Conservation (phyloP, 2,888 invertebrate genomes). For the Germaria angustata region DNA sequence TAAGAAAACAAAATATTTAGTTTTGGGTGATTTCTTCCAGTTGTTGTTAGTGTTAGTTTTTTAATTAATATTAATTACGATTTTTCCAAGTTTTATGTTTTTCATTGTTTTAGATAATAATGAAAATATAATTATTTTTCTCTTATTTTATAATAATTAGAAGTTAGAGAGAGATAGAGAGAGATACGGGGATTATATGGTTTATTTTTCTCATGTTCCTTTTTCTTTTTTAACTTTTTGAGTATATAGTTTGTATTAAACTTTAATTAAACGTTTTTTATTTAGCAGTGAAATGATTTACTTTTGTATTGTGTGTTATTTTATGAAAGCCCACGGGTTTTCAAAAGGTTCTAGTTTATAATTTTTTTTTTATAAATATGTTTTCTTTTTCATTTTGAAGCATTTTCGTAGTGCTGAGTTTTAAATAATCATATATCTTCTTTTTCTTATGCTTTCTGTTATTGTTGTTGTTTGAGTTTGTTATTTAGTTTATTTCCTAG, state of each 20-base stretch:
- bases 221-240: slow-evolving; percentile 42
- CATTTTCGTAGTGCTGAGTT: slow-evolving; percentile 63
- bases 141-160: slow-evolving; percentile 51
- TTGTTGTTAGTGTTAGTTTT: slow-evolving; percentile 49
- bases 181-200: slow-evolving; percentile 60
- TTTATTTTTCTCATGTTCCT: slow-evolving; percentile 32
- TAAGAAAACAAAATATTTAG: slow-evolving; percentile 7
- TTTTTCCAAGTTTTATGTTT: slow-evolving; percentile 24
- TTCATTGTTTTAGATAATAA: slow-evolving; percentile 46
- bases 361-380: slow-evolving; percentile 22
- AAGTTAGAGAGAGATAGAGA: slow-evolving; percentile 58
- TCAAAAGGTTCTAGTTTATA: slow-evolving; percentile 40
- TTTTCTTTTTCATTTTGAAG: slow-evolving; percentile 52
- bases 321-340: slow-evolving; percentile 42
- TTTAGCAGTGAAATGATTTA: slow-evolving; percentile 61
- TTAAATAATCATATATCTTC: slow-evolving; percentile 46
- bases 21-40: slow-evolving; percentile 46
- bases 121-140: slow-evolving; percentile 62
- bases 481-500: slow-evolving; percentile 76
- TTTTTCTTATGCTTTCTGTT: slow-evolving; percentile 11
- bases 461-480: slow-evolving; percentile 5
- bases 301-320: slow-evolving; percentile 31
- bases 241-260: slow-evolving; percentile 52
- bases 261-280: slow-evolving; percentile 53
- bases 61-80: slow-evolving; percentile 35